A percentile compares a stretch with the other conserved stretches of the same genome.
phyloP scores from a whole-genome alignment of 2,113 vertebrate genomes.

The Empidonax traillii region DNA sequence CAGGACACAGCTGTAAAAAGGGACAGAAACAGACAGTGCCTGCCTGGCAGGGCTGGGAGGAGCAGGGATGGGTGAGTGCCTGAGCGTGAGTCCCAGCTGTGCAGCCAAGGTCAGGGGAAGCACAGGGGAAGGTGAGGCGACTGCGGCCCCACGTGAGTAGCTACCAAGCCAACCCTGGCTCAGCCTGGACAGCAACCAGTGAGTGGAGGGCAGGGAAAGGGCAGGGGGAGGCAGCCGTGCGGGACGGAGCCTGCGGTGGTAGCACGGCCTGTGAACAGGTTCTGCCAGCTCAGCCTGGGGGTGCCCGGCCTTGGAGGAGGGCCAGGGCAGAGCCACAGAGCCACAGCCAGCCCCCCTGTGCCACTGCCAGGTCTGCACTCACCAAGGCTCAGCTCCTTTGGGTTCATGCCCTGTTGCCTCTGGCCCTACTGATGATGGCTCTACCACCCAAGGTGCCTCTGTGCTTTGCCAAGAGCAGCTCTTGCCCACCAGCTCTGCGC shows the following conservation, averaged over 20 bases:
- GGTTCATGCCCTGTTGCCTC: neutral
- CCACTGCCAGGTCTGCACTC: neutral
- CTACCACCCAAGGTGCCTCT: neutral
- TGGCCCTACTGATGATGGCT: neutral
- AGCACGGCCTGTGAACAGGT: neutral
- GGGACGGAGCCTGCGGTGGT: neutral
- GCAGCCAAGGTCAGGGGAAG: conserved; percentile 18
- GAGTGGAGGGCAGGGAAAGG: neutral
- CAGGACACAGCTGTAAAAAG: rapidly evolving
- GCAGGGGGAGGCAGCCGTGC: neutral
- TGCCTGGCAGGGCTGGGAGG: neutral
- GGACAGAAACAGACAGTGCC: neutral
- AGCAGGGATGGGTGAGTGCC: neutral
- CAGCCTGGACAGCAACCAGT: rapidly evolving
- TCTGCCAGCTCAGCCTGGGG: neutral
- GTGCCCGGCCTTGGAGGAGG: neutral
- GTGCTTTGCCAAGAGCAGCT: neutral
- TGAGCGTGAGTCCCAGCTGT: rapidly evolving
- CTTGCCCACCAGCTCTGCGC: neutral
- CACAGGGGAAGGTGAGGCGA: neutral
- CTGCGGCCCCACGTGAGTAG: neutral
- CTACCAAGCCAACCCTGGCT: neutral
- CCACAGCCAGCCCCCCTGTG: neutral
- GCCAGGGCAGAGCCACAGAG: neutral
- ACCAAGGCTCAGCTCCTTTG: neutral